Percentiles rank a stretch among this genome's conserved stretches.
These are phyloP conservation scores for Megalops atlanticus DNA, from an alignment of 2,113 vertebrate genomes.

Conservation along the genomic window DNA sequence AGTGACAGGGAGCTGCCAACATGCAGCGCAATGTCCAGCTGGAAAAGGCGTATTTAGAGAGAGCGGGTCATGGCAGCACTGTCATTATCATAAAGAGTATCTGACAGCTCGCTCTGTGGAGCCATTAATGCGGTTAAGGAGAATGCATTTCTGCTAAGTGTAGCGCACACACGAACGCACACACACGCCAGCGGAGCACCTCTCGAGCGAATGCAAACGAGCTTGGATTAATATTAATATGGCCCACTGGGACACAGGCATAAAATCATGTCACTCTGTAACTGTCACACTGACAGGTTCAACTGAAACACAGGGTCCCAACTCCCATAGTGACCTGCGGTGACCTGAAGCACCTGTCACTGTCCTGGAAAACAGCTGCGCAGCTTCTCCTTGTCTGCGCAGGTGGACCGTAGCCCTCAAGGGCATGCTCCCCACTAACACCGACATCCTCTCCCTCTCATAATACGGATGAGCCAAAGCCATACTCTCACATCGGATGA, in stretches of 20 bases:
- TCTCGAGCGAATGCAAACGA: neutral
- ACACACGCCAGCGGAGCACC: neutral
- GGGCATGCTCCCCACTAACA: neutral
- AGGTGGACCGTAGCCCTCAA: neutral
- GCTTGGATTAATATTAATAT: neutral
- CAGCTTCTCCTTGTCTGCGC: neutral
- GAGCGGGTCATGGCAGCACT: neutral
- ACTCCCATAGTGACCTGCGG: neutral
- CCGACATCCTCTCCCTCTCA: neutral
- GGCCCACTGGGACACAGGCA: neutral
- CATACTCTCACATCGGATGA: no score
- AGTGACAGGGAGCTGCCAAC: neutral
- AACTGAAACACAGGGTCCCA: neutral
- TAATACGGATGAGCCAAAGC: no score
- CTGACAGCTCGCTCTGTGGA: neutral
- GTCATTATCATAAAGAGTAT: neutral
- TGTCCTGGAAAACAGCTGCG: neutral
- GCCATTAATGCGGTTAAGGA: neutral
- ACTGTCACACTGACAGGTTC: neutral
- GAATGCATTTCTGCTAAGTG: neutral
- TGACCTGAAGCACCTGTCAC: neutral
- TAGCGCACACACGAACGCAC: neutral
- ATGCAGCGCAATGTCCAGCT: neutral
- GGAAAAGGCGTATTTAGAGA: neutral
- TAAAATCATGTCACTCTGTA: neutral